Evolutionary conservation across 2,888 invertebrate genomes (phyloP).

Genomic region (Lochmaea crataegi): DNA sequence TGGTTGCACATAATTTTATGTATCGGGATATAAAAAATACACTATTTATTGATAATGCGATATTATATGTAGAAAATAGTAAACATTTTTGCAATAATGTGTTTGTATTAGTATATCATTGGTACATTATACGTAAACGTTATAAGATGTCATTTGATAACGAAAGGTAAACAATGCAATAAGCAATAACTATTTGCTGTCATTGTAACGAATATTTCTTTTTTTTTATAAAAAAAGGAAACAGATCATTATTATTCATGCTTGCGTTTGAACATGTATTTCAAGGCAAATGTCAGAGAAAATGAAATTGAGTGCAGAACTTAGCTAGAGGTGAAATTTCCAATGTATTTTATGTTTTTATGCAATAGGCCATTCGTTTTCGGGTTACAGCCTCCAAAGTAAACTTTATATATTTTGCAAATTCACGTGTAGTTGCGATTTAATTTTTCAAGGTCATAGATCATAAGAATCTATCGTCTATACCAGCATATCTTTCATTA

Average conservation of each 20-base stretch:
- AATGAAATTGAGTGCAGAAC: not conserved
- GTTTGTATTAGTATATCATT: not conserved
- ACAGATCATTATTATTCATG: not conserved
- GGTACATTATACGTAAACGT: not conserved
- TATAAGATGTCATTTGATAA: conserved; percentile 4
- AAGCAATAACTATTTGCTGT: too few relatives aligned
- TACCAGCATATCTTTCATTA: too few relatives aligned
- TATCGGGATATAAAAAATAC: not conserved
- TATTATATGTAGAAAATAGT: not conserved
- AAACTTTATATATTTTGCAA: too few relatives aligned
- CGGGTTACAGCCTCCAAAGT: too few relatives aligned
- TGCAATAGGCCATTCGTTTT: too few relatives aligned
- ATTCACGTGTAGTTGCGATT: too few relatives aligned
- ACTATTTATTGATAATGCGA: not conserved
- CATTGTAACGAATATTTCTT: not conserved
- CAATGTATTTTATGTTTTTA: too few relatives aligned
- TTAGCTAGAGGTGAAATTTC: too few relatives aligned
- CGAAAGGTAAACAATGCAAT: not conserved
- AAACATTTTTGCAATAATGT: not conserved
- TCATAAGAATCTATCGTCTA: too few relatives aligned
- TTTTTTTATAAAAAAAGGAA: not conserved
- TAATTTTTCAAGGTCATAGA: too few relatives aligned
- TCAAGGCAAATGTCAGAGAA: not conserved
- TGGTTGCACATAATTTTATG: not conserved
- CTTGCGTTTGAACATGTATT: not conserved